phyloP scores from a whole-genome alignment of 2,113 vertebrate species.

The Erythrocercus mccallii region DNA sequence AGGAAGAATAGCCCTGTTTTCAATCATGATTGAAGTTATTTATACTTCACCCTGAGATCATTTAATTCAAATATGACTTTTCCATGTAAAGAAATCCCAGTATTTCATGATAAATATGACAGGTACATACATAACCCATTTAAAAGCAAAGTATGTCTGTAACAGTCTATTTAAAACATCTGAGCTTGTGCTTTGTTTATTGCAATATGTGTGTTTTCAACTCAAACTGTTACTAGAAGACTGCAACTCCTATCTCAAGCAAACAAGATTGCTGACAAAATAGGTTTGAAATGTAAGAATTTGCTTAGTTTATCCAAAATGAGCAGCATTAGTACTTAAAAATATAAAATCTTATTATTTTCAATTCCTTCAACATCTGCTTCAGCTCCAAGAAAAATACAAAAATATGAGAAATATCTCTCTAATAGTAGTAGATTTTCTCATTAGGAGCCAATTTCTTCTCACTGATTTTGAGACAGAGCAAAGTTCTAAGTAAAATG shows the following conservation, averaged over 20 bases:
- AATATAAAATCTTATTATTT: neutral
- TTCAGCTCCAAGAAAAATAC: neutral
- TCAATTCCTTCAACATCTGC: neutral
- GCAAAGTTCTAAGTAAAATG: neutral
- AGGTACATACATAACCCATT: neutral
- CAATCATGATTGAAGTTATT: neutral
- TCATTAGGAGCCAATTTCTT: neutral
- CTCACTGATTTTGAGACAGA: neutral
- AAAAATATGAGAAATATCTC: neutral
- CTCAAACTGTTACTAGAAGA: neutral
- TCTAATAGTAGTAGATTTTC: neutral
- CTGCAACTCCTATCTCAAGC: neutral
- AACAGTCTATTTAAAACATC: neutral
- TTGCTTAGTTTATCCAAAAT: neutral
- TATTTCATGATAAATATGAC: neutral
- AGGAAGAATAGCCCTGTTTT: neutral
- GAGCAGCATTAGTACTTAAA: neutral
- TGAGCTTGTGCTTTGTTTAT: neutral
- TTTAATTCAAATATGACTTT: neutral
- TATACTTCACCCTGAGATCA: neutral
- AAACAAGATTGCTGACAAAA: neutral
- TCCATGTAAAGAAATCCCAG: neutral
- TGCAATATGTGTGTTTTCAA: fast-evolving
- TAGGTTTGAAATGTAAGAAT: neutral
- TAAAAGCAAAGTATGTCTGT: neutral